Percentiles rank a stretch among this genome's conserved stretches.
Conservation (phyloP, 1,140 invertebrate species). For the Sycophaga agraensis region DNA sequence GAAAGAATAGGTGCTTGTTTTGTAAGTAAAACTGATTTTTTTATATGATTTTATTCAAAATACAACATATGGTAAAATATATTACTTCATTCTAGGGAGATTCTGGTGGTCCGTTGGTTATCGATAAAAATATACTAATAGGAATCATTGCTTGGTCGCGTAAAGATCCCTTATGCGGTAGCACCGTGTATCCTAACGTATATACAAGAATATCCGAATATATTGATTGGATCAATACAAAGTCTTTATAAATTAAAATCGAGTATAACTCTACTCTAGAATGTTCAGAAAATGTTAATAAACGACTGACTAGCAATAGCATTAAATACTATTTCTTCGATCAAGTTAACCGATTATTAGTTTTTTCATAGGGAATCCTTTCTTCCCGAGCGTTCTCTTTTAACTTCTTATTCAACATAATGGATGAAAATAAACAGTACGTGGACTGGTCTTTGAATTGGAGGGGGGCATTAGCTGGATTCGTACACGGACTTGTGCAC, state of each 20-base stretch:
- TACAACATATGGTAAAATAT: neutral
- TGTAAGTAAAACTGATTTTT: constrained; percentile 1
- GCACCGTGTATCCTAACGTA: neutral
- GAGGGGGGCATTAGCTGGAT: too few species aligned
- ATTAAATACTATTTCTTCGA: too few species aligned
- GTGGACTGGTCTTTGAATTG: too few species aligned
- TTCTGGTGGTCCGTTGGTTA: constrained; percentile 1
- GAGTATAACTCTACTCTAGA: neutral
- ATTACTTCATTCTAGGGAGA: constrained; percentile 3
- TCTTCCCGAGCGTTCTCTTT: too few species aligned
- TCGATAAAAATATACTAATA: neutral
- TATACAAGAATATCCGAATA: constrained; percentile 8
- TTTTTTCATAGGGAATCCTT: too few species aligned
- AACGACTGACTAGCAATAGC: too few species aligned
- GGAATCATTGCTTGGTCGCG: constrained; percentile 4
- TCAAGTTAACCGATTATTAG: too few species aligned
- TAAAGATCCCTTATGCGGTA: constrained; percentile 5
- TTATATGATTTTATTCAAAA: too few species aligned
- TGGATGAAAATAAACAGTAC: too few species aligned
- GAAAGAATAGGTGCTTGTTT: constrained; percentile 2
- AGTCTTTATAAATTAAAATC: neutral
- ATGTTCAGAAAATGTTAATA: too few species aligned
- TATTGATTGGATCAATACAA: constrained; percentile 11
- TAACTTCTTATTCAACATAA: too few species aligned
- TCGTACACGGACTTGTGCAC: too few species aligned